A percentile compares a stretch with the other conserved stretches of the same genome.
Conservation (phyloP, 2,888 invertebrate species). For the Odontocolon sp. region DNA sequence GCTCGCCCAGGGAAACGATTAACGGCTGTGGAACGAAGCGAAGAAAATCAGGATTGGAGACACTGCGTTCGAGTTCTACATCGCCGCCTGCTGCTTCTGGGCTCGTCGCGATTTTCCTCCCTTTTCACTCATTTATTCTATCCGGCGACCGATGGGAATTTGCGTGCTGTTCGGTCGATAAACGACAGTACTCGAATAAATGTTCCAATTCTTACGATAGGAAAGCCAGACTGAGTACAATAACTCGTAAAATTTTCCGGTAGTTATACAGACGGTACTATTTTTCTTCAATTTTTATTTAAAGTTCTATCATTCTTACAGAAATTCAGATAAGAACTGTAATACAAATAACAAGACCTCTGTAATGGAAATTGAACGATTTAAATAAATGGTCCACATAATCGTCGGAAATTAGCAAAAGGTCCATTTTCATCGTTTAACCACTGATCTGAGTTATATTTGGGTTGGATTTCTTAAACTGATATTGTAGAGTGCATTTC, state of each 20-base stretch:
- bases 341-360: no score
- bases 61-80: slow-evolving; percentile 33
- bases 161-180: slow-evolving; percentile 56
- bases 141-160: slow-evolving; percentile 30
- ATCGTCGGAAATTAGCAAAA: no score
- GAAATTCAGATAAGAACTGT: no score
- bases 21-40: slow-evolving; percentile 50
- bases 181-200: slow-evolving; percentile 41
- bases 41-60: slow-evolving; percentile 57
- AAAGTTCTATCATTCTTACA: no score
- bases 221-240: no score
- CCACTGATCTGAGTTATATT: no score
- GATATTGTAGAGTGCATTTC: background rate
- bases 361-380: no score
- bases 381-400: no score
- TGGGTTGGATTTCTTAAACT: background rate
- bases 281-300: no score
- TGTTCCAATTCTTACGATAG: background rate
- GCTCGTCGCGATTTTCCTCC: slow-evolving; percentile 24
- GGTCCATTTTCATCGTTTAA: no score
- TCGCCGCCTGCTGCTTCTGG: slow-evolving; percentile 20
- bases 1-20: slow-evolving; percentile 53
- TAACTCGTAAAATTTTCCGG: no score
- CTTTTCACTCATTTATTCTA: slow-evolving; percentile 21
- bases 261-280: no score